Base-by-base conservation (phyloP, 2,113 vertebrate genomes). In the Tamias sibiricus region DNA sequence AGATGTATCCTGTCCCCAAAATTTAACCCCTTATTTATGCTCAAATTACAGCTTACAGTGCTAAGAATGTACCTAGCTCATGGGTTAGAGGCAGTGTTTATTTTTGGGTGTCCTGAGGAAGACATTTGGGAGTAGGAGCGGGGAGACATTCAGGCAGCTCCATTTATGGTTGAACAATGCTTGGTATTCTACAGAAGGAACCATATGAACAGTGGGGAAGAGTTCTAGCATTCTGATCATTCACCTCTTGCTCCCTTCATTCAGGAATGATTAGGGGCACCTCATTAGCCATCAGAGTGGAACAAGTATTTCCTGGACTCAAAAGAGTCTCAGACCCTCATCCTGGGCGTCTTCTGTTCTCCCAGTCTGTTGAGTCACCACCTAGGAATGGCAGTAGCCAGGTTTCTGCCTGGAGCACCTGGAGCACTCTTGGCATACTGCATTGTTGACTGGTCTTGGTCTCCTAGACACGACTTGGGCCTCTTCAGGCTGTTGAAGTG, bases 101-200 rank as follows among this genome's bases (percentile, higher is more conserved):
- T 97, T 98, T 97, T 96, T 86, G 87, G 80, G 72, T 95, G 81
- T 86, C 44, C 82, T 88, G 71, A 90, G 92, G 81, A 91, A 97
- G 95, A 94, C 90, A 87, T 92, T 96, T 96, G 40, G 91, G 88
- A 74, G 87, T 95, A 96, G 90, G 94, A 96, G 19, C 69, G 6
- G 89, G 84, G 91, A 95, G 96, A 83, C 91, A 79, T 75, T 89
- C 92, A 87, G 89, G 71, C 93, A 93, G 13, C 57, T 95, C 98
- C 97, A 96, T 97, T 96, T 98, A 97, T 96, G 97, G 98, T 92
- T 95, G 91, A 97, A 74, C 30, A 97, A 77, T 6, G 10, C 22
- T 80, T 92, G 96, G 97, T 87, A 98, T 98, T 95, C 92, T 95
- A 16, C 87, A 94, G 93, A 97, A 84, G 84, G 62, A 52, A 90